These are phyloP conservation scores for Echiichthys vipera DNA, from an alignment of 2,797 vertebrate genomes.

Conservation along the genomic window DNA sequence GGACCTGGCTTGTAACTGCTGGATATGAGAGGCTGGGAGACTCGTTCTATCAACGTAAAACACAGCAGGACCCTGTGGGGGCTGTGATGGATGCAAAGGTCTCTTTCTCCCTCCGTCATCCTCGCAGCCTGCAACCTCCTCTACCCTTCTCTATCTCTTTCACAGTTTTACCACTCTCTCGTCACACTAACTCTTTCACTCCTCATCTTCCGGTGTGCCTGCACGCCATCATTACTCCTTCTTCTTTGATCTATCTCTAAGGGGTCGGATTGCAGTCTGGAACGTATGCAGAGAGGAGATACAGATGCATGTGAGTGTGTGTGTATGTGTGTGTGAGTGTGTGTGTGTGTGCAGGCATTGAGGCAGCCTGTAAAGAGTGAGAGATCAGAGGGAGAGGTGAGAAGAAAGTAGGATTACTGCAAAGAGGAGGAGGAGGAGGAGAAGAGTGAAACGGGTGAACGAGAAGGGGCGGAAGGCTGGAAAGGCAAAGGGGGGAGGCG, in stretches of 20 bases:
- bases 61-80: constrained; percentile 60
- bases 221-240: constrained; percentile 65
- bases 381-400: constrained; percentile 72
- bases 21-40: constrained; percentile 53
- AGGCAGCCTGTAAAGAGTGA: constrained; percentile 59
- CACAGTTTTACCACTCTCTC: constrained; percentile 45
- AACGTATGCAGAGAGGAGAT: constrained; percentile 75
- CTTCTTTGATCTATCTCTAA: constrained; percentile 78
- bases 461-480: constrained; percentile 32
- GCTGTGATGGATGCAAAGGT: constrained; percentile 65
- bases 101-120: constrained; percentile 44
- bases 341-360: constrained; percentile 10
- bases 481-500: constrained; percentile 19
- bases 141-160: constrained; percentile 31
- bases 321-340: constrained; percentile 4
- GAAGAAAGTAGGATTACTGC: constrained; percentile 66
- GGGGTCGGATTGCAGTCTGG: constrained; percentile 70
- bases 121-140: constrained; percentile 40
- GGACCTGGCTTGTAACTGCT: constrained; percentile 52
- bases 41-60: constrained; percentile 58
- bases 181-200: constrained; percentile 44
- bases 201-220: constrained; percentile 42
- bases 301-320: constrained; percentile 41
- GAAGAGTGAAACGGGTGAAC: constrained; percentile 47
- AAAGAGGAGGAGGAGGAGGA: constrained; percentile 53